Base-by-base conservation (phyloP, 2,888 invertebrate genomes). In the Dermolepida albohirtum region DNA sequence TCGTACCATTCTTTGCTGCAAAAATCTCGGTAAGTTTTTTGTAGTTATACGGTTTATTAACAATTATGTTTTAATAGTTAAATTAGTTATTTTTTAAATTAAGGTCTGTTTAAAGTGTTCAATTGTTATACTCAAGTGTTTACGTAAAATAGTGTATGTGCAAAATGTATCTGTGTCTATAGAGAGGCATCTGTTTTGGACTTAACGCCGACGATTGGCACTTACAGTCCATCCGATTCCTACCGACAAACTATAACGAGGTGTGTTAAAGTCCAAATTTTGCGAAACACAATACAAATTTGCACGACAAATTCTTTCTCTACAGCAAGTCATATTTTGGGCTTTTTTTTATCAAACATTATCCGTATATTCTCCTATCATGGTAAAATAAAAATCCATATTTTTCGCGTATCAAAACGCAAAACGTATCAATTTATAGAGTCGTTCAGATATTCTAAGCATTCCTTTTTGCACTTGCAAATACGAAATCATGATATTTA, bases 221-320 rank as follows among this genome's bases (percentile, higher is more conserved):
- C 80, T 65, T 75, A 77, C 74, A 81, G 79, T 78, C 81, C 82
- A 55, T 78, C 81, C 43, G 82, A 81, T 75, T 82, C 82, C 70
- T 81, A 78, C 75, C 75, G 79, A n/a, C 59, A 43, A 12, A 44
- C 59, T 44, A 29, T 59, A 12, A 29, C 43, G 59, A 59, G 59
- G 59, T 59, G 59, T 59, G 59, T 59, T 40, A 6, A 34, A 34
- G 34, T 34, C 34, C 34, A 34, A 6, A 6, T 34, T 22, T 34
- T 34, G 34, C 10, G 34, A 34, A 34, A 34, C 34, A 34, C 10
- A 34, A 34, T 17, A 55, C 40, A 41, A 22, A 17, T 22, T 41
- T 41, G n/a, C 27, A 27, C 22, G 41, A 41, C 34, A 10, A 8
- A 34, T 7, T 34, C 34, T 34, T 34, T 34, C 10, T 10, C 6